phyloP scores from a whole-genome alignment of 2,888 invertebrate species.

The Heliconius aoede region DNA sequence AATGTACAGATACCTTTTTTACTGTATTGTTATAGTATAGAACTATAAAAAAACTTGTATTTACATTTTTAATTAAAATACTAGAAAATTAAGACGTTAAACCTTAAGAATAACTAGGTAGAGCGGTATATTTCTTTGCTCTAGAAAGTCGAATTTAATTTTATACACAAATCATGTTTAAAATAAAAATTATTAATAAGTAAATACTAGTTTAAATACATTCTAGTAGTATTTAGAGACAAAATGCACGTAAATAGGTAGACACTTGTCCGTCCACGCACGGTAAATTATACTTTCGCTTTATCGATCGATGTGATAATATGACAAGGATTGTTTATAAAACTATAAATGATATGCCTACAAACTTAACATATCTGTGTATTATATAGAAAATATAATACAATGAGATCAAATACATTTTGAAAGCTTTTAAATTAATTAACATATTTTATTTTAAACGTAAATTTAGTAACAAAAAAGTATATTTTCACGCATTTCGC shows the following conservation, averaged over 20 bases:
- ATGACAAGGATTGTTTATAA: too few species aligned
- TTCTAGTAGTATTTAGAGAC: neutral
- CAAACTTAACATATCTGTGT: too few species aligned
- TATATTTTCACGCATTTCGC: neutral
- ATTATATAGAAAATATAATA: too few species aligned
- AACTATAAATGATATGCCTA: too few species aligned
- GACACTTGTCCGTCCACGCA: constrained; percentile 45
- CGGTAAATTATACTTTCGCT: constrained; percentile 71
- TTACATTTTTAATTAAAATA: neutral
- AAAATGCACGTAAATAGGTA: constrained; percentile 28
- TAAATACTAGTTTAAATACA: neutral
- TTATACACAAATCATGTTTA: neutral
- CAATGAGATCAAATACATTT: neutral
- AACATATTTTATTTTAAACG: neutral
- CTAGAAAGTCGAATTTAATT: neutral
- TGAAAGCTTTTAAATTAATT: neutral
- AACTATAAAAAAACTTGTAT: too few species aligned
- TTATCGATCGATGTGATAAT: constrained; percentile 34
- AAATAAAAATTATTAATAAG: neutral
- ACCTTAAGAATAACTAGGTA: neutral
- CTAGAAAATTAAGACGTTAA: neutral
- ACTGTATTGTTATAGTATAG: too few species aligned
- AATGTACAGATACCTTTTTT: too few species aligned
- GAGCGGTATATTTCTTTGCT: neutral
- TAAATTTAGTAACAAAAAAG: neutral